A percentile compares a stretch with the other conserved stretches of the same genome.
Evolutionary conservation across 2,113 vertebrate genomes (phyloP).

Genomic region (Arenaria interpres): DNA sequence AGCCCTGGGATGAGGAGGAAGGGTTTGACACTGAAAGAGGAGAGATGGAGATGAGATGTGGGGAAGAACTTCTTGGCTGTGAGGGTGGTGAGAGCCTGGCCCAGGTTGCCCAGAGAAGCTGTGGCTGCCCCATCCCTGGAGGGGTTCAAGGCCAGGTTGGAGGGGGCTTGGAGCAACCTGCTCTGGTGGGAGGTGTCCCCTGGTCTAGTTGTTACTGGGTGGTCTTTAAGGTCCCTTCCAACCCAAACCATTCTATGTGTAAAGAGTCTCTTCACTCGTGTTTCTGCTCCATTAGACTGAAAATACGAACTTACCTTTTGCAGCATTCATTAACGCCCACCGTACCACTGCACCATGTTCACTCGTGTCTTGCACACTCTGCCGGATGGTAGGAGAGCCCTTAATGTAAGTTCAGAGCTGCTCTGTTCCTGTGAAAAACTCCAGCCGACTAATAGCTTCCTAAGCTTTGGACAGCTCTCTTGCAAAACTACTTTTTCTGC

Average conservation of each 20-base stretch:
- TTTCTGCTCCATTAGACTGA: not conserved
- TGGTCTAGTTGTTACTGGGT: not conserved
- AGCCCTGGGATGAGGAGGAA: not conserved
- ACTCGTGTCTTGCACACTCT: rapidly evolving
- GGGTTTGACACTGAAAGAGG: not conserved
- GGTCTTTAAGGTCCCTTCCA: not conserved
- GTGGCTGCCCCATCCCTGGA: not conserved
- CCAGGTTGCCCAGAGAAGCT: not conserved
- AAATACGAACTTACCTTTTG: rapidly evolving
- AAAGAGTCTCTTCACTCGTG: rapidly evolving
- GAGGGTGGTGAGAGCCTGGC: not conserved
- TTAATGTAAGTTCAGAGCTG: not conserved
- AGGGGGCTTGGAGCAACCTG: not conserved
- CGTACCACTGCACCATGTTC: rapidly evolving
- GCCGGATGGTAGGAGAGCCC: not conserved
- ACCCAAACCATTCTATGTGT: not conserved
- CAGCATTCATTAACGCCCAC: rapidly evolving
- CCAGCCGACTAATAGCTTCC: rapidly evolving
- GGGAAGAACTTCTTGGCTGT: no score
- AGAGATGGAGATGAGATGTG: no score
- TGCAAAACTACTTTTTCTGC: not conserved
- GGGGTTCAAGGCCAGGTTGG: not conserved
- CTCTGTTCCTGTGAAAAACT: not conserved
- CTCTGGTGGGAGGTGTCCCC: not conserved
- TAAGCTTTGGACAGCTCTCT: not conserved